phyloP scores from a whole-genome alignment of 2,797 vertebrate genomes.

The Linurgus olivaceus region DNA sequence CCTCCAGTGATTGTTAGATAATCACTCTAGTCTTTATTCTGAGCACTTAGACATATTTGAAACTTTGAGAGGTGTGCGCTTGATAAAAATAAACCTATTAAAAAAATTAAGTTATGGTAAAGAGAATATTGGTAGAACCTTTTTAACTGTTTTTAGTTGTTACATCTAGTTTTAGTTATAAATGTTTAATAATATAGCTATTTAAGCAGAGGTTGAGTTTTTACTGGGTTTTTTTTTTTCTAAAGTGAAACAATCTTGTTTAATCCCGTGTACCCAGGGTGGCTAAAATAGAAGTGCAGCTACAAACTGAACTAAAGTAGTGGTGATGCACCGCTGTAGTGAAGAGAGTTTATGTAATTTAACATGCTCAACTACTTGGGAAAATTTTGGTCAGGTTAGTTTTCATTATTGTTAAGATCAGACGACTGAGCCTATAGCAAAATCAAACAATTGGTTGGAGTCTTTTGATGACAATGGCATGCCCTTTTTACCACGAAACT shows the following conservation, averaged over 20 bases:
- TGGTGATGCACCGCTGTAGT: not conserved
- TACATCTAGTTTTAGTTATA: slow-evolving; percentile 11
- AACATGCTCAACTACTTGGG: slow-evolving; percentile 44
- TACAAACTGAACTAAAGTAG: slow-evolving; percentile 31
- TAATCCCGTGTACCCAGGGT: not conserved
- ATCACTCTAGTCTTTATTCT: not conserved
- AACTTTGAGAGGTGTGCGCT: not conserved
- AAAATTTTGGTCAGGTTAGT: slow-evolving; percentile 65
- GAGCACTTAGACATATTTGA: not conserved
- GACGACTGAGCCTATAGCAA: slow-evolving; percentile 47
- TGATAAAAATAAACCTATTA: not conserved
- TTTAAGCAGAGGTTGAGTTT: not conserved
- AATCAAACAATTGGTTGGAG: slow-evolving; percentile 68
- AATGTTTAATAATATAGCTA: not conserved
- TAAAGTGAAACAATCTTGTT: not conserved
- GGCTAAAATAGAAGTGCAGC: not conserved
- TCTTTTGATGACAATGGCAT: slow-evolving; percentile 66
- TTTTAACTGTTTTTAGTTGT: not conserved
- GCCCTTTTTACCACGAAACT: slow-evolving; percentile 73
- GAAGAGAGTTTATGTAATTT: slow-evolving; percentile 32
- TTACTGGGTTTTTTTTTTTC: fast-evolving
- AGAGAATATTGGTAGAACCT: not conserved
- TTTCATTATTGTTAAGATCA: slow-evolving; percentile 64
- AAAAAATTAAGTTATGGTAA: not conserved
- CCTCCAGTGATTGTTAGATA: not conserved